A percentile compares a stretch with the other conserved stretches of the same genome.
These are phyloP conservation scores for Lepetodrilus schrolli DNA, from an alignment of 2,888 invertebrate genomes.

Conservation along the genomic window DNA sequence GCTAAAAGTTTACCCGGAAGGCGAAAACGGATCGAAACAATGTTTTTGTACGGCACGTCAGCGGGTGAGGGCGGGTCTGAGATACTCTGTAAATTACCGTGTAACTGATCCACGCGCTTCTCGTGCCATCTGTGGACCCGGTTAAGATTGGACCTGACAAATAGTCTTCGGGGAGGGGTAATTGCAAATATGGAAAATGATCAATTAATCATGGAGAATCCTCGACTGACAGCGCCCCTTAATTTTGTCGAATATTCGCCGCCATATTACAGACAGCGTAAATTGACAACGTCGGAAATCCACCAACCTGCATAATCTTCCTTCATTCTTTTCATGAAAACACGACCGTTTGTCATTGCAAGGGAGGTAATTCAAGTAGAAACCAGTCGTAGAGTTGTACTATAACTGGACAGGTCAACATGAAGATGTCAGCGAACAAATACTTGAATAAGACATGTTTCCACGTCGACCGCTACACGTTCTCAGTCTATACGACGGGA, in stretches of 20 bases:
- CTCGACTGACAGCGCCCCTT: slow-evolving; percentile 25
- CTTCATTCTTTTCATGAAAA: no score
- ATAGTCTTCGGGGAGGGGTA: slow-evolving; percentile 26
- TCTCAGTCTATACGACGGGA: neutral
- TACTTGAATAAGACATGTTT: neutral
- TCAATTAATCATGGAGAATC: slow-evolving; percentile 31
- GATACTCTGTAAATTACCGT: slow-evolving; percentile 27
- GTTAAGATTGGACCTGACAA: slow-evolving; percentile 28
- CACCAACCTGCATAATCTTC: no score
- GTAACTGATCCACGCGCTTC: slow-evolving; percentile 2
- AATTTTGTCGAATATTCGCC: slow-evolving; percentile 28
- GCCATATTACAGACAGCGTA: slow-evolving; percentile 15
- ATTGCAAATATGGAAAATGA: slow-evolving; percentile 33
- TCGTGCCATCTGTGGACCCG: slow-evolving; percentile 2
- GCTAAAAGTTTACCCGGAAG: slow-evolving; percentile 23
- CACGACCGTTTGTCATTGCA: no score
- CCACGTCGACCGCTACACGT: neutral
- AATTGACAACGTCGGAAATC: slow-evolving; percentile 25
- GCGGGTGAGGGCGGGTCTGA: neutral
- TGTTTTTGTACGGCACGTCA: slow-evolving; percentile 1
- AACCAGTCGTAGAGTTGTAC: neutral
- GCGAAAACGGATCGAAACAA: neutral
- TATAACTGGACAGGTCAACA: slow-evolving; percentile 13
- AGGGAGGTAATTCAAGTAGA: neutral
- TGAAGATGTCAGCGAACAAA: neutral